Conservation (phyloP, 1,140 invertebrate genomes). For the Ephestia elutella region DNA sequence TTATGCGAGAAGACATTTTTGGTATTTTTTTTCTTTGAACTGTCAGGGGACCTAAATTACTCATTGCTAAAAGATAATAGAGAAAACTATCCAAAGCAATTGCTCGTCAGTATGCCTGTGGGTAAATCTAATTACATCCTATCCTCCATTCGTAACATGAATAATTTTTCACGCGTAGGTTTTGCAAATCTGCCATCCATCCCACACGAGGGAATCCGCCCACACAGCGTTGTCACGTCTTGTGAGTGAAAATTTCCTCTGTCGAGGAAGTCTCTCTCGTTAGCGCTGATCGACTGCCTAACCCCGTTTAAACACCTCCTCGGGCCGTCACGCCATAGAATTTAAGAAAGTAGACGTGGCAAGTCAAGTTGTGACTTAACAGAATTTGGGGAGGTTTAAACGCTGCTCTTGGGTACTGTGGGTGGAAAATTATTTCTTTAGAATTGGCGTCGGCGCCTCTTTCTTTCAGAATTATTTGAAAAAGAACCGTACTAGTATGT, state of each 20-base stretch:
- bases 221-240: constrained; percentile 22
- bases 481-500: no score
- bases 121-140: not conserved
- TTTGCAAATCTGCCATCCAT: constrained; percentile 27
- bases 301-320: constrained; percentile 14
- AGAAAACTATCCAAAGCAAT: not conserved
- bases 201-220: constrained; percentile 21
- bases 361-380: not conserved
- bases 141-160: not conserved
- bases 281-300: constrained; percentile 25
- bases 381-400: no score
- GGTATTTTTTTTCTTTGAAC: no score
- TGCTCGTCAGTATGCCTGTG: not conserved
- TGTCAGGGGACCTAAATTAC: no score
- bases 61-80: not conserved
- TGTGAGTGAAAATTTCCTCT: constrained; percentile 21
- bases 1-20: no score
- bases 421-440: no score
- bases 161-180: constrained; percentile 10
- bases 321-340: not conserved
- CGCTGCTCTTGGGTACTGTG: no score
- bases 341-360: not conserved
- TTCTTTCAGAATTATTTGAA: no score
- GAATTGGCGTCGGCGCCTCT: no score
- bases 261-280: constrained; percentile 32